These are phyloP conservation scores for Lutraria rhynchaena DNA, from an alignment of 1,140 invertebrate genomes.

Conservation along the genomic window DNA sequence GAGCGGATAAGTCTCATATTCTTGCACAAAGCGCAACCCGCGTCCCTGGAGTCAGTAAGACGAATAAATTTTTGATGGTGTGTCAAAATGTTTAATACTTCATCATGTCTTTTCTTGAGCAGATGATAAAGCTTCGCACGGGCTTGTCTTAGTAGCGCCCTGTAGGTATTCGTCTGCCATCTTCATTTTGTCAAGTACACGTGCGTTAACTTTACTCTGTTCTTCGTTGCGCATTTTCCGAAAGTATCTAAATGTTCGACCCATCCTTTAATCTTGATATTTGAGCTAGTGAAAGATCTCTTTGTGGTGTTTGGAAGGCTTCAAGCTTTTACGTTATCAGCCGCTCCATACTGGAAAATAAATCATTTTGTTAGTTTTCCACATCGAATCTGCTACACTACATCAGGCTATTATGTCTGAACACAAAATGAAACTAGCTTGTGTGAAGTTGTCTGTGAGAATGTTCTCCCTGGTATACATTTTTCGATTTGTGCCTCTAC, in stretches of 20 bases:
- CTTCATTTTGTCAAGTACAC: not conserved
- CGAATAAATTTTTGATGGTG: constrained; percentile 2
- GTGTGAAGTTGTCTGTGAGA: not conserved
- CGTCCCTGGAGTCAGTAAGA: not conserved
- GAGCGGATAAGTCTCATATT: constrained; percentile 12
- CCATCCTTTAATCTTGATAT: no score
- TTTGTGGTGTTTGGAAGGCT: constrained; percentile 3
- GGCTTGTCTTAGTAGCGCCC: no score
- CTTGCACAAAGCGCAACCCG: constrained; percentile 27
- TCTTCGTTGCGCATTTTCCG: constrained; percentile 11
- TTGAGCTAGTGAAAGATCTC: not conserved
- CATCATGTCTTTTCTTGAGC: not conserved
- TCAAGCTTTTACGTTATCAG: constrained; percentile 20
- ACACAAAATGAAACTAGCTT: not conserved
- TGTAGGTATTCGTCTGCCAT: not conserved
- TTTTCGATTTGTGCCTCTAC: no score
- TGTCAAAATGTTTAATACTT: constrained; percentile 1
- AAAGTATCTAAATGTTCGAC: not conserved
- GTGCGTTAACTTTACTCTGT: constrained; percentile 1
- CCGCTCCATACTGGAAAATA: constrained; percentile 17
- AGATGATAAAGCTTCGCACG: not conserved
- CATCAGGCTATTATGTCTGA: not conserved
- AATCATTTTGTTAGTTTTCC: not conserved
- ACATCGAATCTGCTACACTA: not conserved
- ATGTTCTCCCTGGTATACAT: not conserved